A percentile compares a stretch with the other conserved stretches of the same genome.
These are phyloP conservation scores for Dromiciops gliroides DNA, from an alignment of 2,113 vertebrate genomes.

Conservation along the genomic window DNA sequence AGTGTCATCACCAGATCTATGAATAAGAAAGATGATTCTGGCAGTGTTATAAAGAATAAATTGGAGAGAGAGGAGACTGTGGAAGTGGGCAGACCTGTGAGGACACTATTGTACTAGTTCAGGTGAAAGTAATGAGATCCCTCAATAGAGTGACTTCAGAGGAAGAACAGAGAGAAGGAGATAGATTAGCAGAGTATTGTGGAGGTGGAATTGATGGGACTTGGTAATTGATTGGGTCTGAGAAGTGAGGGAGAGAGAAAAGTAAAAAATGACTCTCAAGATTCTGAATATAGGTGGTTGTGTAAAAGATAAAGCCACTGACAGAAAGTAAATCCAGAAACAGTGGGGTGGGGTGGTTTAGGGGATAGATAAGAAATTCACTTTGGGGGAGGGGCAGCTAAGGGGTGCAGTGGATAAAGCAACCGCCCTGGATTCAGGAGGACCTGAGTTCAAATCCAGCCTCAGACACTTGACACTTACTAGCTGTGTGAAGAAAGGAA, in stretches of 20 bases:
- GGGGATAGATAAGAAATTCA: not conserved
- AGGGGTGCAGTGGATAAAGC: too few species aligned
- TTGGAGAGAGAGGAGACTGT: not conserved
- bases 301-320: not conserved
- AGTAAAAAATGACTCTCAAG: not conserved
- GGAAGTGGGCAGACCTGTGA: not conserved
- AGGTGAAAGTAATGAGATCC: not conserved
- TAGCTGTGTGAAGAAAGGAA: too few species aligned
- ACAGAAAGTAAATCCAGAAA: not conserved
- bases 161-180: not conserved
- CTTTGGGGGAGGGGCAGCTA: too few species aligned
- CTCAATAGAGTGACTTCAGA: not conserved
- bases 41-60: not conserved
- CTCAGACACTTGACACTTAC: too few species aligned
- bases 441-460: too few species aligned
- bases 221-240: not conserved
- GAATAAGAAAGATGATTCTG: not conserved
- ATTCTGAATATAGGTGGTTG: not conserved
- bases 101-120: not conserved
- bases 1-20: not conserved
- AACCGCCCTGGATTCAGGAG: too few species aligned
- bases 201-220: not conserved
- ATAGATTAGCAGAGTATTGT: not conserved
- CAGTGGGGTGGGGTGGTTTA: not conserved
- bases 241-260: not conserved